Percentiles rank a stretch among this genome's conserved stretches.
Evolutionary conservation across 1,140 invertebrate species (phyloP).

Genomic region (Diachasma alloeum): DNA sequence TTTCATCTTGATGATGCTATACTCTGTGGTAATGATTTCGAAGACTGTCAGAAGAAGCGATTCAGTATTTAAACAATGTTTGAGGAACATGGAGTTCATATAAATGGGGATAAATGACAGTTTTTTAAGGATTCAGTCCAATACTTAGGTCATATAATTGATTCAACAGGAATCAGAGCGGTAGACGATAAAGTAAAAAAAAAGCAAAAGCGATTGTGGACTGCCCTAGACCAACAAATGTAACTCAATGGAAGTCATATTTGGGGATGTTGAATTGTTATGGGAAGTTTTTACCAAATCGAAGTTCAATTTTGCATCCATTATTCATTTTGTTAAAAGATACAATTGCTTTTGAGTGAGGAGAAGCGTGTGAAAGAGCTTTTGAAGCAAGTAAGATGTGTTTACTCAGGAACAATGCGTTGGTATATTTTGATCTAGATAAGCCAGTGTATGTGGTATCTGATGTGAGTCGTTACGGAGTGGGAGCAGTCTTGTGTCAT

Average conservation of each 20-base stretch:
- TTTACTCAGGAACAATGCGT: constrained; percentile 36
- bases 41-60: constrained; percentile 31
- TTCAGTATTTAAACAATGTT: not conserved
- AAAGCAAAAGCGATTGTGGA: constrained; percentile 35
- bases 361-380: constrained; percentile 41
- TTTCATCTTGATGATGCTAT: constrained; percentile 53
- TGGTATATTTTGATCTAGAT: constrained; percentile 44
- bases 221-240: constrained; percentile 39
- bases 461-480: constrained; percentile 49
- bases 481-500: constrained; percentile 54
- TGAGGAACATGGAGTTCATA: too few relatives aligned
- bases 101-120: too few relatives aligned
- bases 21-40: constrained; percentile 26
- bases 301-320: constrained; percentile 49
- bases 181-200: constrained; percentile 39
- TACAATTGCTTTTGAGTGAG: constrained; percentile 52
- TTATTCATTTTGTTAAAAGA: constrained; percentile 45
- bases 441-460: constrained; percentile 42
- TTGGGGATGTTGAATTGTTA: constrained; percentile 47
- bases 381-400: constrained; percentile 46
- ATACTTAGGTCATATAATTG: constrained; percentile 46
- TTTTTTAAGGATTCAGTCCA: constrained; percentile 36
- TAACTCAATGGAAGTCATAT: constrained; percentile 39
- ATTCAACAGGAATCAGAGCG: constrained; percentile 36
- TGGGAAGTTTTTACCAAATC: constrained; percentile 41